Percentiles rank a stretch among this genome's conserved stretches.
These are phyloP conservation scores for Diprion similis DNA, from an alignment of 1,140 invertebrate species.

Conservation along the genomic window DNA sequence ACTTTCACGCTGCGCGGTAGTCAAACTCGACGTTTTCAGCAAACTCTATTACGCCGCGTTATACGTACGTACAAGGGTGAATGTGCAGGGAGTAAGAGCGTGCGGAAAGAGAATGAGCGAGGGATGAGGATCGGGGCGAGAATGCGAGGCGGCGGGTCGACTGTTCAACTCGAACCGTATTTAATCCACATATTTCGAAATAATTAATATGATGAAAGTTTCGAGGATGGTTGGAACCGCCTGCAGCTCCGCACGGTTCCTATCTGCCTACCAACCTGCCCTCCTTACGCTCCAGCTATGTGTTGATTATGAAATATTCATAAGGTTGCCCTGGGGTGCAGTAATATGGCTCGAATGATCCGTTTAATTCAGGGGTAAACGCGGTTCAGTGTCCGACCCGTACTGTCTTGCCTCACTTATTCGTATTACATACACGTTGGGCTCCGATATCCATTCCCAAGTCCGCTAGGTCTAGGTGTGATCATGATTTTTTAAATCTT, in stretches of 20 bases:
- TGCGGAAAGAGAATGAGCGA: conserved; percentile 2
- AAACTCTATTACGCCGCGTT: too few relatives aligned
- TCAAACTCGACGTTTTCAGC: too few relatives aligned
- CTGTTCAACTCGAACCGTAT: too few relatives aligned
- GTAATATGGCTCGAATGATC: not conserved
- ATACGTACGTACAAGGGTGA: not conserved
- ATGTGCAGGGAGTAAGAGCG: not conserved
- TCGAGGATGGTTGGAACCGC: not conserved
- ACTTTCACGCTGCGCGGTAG: too few relatives aligned
- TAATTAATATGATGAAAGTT: not conserved
- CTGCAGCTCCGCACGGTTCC: not conserved
- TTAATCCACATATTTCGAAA: too few relatives aligned
- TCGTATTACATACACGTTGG: not conserved
- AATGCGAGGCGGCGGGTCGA: not conserved
- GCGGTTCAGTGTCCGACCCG: not conserved
- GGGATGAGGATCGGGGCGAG: not conserved
- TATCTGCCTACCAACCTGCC: not conserved
- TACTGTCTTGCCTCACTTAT: not conserved
- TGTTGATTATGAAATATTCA: conserved; percentile 1
- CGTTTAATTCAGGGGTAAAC: not conserved
- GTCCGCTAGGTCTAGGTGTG: not conserved
- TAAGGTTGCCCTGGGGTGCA: not conserved
- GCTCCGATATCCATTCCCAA: not conserved
- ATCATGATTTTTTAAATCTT: not conserved
- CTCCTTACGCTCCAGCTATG: not conserved